Conservation (phyloP, 2,113 vertebrate genomes). For the Vireo altiloquus region DNA sequence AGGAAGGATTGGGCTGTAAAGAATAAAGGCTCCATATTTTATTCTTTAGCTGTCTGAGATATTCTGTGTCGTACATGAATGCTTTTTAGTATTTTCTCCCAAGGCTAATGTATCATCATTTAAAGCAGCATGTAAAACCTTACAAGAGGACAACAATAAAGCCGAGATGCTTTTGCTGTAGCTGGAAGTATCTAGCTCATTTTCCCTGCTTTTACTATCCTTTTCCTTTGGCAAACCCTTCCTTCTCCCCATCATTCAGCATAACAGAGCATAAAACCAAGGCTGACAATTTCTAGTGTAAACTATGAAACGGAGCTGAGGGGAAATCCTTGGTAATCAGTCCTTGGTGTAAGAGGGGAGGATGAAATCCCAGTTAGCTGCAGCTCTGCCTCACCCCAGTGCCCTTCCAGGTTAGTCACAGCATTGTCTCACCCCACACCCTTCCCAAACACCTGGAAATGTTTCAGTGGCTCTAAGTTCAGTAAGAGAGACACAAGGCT, state of each 20-base stretch:
- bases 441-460: not conserved
- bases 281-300: slow-evolving; percentile 33
- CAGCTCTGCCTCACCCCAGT: not conserved
- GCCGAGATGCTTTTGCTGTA: slow-evolving; percentile 62
- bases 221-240: slow-evolving; percentile 40
- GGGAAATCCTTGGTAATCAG: slow-evolving; percentile 18
- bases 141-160: slow-evolving; percentile 68
- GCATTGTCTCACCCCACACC: not conserved
- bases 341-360: not conserved
- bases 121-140: slow-evolving; percentile 66
- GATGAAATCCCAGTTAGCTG: not conserved
- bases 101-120: slow-evolving; percentile 74
- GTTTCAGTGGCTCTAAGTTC: not conserved
- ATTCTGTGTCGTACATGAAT: slow-evolving; percentile 55
- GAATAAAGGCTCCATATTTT: slow-evolving; percentile 50
- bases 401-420: not conserved
- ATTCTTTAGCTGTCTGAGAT: slow-evolving; percentile 62
- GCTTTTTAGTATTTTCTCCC: slow-evolving; percentile 67
- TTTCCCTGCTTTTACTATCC: slow-evolving; percentile 57
- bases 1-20: slow-evolving; percentile 59
- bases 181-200: slow-evolving; percentile 62
- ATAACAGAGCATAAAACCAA: slow-evolving; percentile 43
- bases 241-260: slow-evolving; percentile 47
- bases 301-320: not conserved
- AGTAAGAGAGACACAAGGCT: not conserved